Percentiles rank a stretch among this genome's conserved stretches.
phyloP scores from a whole-genome alignment of 2,797 vertebrate genomes.

The Myotis vivesi region DNA sequence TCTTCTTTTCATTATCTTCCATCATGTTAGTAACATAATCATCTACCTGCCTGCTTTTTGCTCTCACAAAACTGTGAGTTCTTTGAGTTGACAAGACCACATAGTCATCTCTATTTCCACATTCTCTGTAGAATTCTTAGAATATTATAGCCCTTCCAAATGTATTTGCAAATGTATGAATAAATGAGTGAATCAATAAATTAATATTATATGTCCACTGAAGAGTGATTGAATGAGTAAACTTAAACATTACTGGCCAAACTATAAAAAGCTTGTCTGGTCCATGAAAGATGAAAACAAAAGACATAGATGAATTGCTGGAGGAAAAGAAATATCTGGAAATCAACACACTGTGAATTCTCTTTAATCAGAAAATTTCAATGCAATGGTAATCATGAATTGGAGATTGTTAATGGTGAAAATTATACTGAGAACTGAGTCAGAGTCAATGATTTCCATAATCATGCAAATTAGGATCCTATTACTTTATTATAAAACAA shows the following conservation, averaged over 20 bases:
- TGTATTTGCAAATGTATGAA: neutral
- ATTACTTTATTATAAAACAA: neutral
- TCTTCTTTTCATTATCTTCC: neutral
- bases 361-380: constrained; percentile 26
- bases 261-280: neutral
- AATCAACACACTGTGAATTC: neutral
- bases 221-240: neutral
- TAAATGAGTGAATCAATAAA: neutral
- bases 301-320: neutral
- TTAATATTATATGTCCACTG: neutral
- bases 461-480: neutral
- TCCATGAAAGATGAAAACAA: neutral
- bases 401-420: neutral
- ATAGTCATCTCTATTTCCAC: neutral
- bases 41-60: neutral
- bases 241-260: neutral
- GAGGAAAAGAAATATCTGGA: neutral
- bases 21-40: neutral
- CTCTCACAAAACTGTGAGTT: neutral
- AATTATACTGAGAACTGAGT: constrained; percentile 3
- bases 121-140: neutral
- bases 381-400: neutral
- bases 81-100: neutral
- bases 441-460: neutral
- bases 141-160: neutral